phyloP scores from a whole-genome alignment of 2,797 vertebrate genomes.

The Argentina silus region DNA sequence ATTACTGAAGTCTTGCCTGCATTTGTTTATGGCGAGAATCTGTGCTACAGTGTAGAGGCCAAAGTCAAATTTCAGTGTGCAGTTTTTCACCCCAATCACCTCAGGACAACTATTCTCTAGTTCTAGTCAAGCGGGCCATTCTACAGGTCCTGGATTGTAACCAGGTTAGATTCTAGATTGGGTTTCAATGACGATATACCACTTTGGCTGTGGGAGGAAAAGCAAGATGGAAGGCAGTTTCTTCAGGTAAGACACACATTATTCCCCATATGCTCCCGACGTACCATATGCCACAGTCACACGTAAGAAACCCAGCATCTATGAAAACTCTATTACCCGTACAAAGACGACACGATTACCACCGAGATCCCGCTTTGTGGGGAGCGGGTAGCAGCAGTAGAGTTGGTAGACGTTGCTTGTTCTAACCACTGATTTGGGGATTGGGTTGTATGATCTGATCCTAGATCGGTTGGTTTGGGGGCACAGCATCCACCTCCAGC shows the following conservation, averaged over 20 bases:
- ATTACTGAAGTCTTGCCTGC: no score
- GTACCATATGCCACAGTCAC: slow-evolving; percentile 72
- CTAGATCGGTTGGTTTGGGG: neutral
- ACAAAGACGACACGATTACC: slow-evolving; percentile 1
- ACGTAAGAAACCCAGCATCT: slow-evolving; percentile 30
- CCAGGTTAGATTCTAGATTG: no score
- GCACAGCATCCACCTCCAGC: neutral
- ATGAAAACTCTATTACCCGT: slow-evolving; percentile 46
- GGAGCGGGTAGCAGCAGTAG: neutral
- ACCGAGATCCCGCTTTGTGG: slow-evolving; percentile 46
- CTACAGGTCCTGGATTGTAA: no score
- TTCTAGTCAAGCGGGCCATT: no score
- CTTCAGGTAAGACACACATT: slow-evolving; percentile 69
- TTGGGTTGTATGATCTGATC: neutral
- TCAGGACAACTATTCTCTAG: no score
- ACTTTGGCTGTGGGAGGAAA: neutral
- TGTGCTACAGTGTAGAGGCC: no score
- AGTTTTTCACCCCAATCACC: no score
- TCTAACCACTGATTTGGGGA: neutral
- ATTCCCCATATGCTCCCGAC: slow-evolving; percentile 73
- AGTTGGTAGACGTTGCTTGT: neutral
- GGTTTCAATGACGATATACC: no score
- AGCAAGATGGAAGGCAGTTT: slow-evolving; percentile 23
- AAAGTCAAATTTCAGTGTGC: no score
- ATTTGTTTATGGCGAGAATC: no score